Percentiles rank a stretch among this genome's conserved stretches.
phyloP scores from a whole-genome alignment of 2,888 invertebrate genomes.

The Protodeltote pygarga region DNA sequence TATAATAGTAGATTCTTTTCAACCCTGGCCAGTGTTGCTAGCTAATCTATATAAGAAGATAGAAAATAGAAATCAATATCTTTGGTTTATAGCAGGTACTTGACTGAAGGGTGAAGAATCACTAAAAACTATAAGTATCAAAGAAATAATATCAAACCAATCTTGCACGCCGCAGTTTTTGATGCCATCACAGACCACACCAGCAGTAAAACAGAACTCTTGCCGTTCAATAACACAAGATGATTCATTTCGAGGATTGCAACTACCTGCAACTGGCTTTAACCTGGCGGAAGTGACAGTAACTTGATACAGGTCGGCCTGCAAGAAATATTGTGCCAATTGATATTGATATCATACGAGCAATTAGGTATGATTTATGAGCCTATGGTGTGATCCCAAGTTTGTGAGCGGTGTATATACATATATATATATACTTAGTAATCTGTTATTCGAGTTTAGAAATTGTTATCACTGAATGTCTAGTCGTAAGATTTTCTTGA shows the following conservation, averaged over 20 bases:
- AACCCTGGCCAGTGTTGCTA: too few species aligned
- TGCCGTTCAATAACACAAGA: constrained; percentile 54
- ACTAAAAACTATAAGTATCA: constrained; percentile 1
- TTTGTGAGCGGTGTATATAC: too few species aligned
- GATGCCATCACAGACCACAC: constrained; percentile 79
- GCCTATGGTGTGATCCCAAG: background rate
- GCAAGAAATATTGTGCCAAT: too few species aligned
- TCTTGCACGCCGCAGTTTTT: constrained; percentile 77
- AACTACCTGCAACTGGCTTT: constrained; percentile 46
- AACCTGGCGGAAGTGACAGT: constrained; percentile 67
- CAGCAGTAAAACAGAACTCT: constrained; percentile 73
- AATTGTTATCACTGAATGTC: too few species aligned
- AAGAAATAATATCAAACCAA: constrained; percentile 58
- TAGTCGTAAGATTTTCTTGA: too few species aligned
- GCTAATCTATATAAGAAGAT: too few species aligned
- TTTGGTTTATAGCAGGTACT: too few species aligned
- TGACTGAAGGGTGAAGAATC: background rate
- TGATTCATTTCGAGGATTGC: constrained; percentile 64
- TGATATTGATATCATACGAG: too few species aligned
- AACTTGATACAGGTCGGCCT: constrained; percentile 76
- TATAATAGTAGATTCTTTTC: too few species aligned
- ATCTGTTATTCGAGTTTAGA: too few species aligned
- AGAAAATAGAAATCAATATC: too few species aligned
- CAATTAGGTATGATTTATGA: background rate
- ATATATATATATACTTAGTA: too few species aligned